A percentile compares a stretch with the other conserved stretches of the same genome.
Evolutionary conservation across 2,797 vertebrate species (phyloP).

Genomic region (Strix occidentalis): DNA sequence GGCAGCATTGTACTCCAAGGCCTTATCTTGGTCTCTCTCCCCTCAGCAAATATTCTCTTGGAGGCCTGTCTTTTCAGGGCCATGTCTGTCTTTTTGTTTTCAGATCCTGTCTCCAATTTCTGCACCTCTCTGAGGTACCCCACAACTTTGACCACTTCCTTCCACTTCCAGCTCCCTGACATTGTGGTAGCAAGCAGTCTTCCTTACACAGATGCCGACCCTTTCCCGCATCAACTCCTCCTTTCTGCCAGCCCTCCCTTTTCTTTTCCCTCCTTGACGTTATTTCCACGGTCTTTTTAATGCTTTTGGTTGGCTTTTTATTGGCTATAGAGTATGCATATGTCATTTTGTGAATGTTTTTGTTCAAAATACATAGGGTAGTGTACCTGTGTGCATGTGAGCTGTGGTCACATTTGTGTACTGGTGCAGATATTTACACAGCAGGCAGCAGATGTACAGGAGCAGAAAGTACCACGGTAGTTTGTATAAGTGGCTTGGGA

Average conservation of each 20-base stretch:
- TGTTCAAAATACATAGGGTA: not conserved
- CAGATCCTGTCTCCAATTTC: not conserved
- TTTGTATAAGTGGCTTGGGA: not conserved
- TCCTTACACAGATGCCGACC: not conserved
- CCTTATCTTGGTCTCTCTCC: not conserved
- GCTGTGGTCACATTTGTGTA: not conserved
- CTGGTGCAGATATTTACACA: not conserved
- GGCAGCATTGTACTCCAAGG: not conserved
- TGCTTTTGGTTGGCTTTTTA: not conserved
- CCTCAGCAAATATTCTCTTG: rapidly evolving
- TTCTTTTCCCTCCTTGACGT: not conserved
- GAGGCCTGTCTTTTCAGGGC: not conserved
- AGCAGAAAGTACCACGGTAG: not conserved
- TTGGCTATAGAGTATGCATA: not conserved
- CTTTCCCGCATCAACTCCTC: not conserved
- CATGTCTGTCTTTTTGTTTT: not conserved
- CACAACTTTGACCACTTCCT: not conserved
- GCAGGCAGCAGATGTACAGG: not conserved
- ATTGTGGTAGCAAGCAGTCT: not conserved
- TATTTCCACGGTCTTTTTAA: not conserved
- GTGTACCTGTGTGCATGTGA: not conserved
- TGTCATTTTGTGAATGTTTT: not conserved
- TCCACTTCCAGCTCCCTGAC: not conserved
- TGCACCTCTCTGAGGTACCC: not conserved
- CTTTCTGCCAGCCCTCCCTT: not conserved